Evolutionary conservation across 2,797 vertebrate species (phyloP), one percentile per base, ranked within the genome.

Genomic region (Poeciliopsis paucimaculata): DNA sequence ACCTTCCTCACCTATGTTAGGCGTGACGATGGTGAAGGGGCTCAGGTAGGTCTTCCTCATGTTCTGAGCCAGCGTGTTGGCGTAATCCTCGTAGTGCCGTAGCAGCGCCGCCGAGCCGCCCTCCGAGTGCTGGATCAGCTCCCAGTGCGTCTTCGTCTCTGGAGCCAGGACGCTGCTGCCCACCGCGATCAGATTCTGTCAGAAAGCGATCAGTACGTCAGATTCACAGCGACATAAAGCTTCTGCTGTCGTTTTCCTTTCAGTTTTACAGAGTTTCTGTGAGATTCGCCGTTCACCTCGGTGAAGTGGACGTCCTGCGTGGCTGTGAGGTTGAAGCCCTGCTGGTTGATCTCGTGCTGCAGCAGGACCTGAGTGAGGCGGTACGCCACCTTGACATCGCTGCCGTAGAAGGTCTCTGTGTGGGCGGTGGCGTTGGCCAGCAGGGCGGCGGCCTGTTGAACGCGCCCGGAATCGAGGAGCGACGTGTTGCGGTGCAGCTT

Each of bases 11-110:
- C 98, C 97, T 0, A 99, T 98, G 91, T 99, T 97, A 68, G 98
- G 97, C 0, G 98, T 99, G 93, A 98, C 91, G n/a, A 99, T 97
- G 88, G 98, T 98, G 95, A 99, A 99, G 84, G 98, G 98, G 91
- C 95, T 98, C 51, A 99, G 97, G 93, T 99, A 99, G 6, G 98
- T 99, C 92, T 97, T 97, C 91, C 97, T 97, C 98, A 99, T 99
- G 92, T 99, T 99, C 94, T 96, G 96, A 0, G 98, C 97, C 92
- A 99, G 95, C 0, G 96, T 96, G 60, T 96, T 97, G 72, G 97
- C 97, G 0, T 99, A 99, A 47, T 97, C 97, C 93, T 99, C 98
- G 0, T 97, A 98, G 91, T 96, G 96, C 45, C 91, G 96, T 16
- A 99, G 96, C 81, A 99, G 93, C 12, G 95, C 95, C 0, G 98